Base-by-base conservation (phyloP, 1,140 invertebrate genomes). In the Cecropterus lyciades region DNA sequence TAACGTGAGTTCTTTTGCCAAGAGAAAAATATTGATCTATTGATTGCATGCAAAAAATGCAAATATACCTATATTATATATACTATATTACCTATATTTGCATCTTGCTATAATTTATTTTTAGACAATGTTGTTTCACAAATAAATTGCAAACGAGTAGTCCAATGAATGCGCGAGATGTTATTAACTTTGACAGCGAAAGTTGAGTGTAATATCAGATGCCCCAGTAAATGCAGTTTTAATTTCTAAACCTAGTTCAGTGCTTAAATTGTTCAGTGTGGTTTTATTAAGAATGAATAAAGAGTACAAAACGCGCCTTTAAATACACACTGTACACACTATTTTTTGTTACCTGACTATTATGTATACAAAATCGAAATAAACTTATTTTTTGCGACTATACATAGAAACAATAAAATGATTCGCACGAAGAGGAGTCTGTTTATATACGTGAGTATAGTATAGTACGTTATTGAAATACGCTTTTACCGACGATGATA, bases 101-200 rank as follows among this genome's bases (percentile, higher is more conserved):
- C 13, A 37, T 53, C 7, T 16, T 53, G 10, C 13, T 16, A 3
- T 16, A 53, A 37, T 24, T 16, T 63, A 33, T 10, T 16, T 42
- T 10, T 46, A 59, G 20, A 37, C 24, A 59, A 16, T 30, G 20
- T 52, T 8, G 0, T 45, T 45, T 45, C 8, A 45, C 0, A 45
- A 57, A 30, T 42, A 33, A 30, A 53, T 64, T 43, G 17, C 48
- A 56, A 67, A n/a, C n/a, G 24, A 17, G 15, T 17, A 15, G 48
- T 64, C 48, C 16, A 49, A 56, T 63, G 55, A 42, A n/a, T 62
- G 46, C 37, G 24, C 63, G 63, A 73, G 20, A 51, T 64, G 14
- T 42, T 65, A 67, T 72, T 72, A 65, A 16, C 60, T 65, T 62
- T 67, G 65, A 70, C 63, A 69, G 68, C 57, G 66, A 73, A 76